Percentiles rank a stretch among this genome's conserved stretches.
phyloP scores from a whole-genome alignment of 2,113 vertebrate genomes.

The Phylloscopus trochilus region DNA sequence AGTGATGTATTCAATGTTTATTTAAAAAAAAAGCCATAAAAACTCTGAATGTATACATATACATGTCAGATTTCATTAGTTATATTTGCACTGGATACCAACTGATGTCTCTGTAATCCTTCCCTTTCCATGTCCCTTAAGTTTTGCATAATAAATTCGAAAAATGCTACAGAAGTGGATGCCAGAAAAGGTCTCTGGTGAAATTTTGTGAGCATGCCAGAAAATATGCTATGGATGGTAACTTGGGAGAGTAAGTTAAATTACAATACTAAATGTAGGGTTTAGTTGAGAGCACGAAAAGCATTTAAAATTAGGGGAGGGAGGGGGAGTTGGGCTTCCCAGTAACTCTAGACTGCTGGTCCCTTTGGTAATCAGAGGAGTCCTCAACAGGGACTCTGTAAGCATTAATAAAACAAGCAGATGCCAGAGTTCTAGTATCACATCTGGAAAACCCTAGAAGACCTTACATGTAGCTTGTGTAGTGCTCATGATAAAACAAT shows the following conservation, averaged over 20 bases:
- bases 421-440: neutral
- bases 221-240: neutral
- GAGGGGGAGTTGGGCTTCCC: neutral
- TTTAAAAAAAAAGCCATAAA: neutral
- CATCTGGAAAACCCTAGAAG: neutral
- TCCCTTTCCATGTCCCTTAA: neutral
- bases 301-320: conserved; percentile 2
- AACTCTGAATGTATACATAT: neutral
- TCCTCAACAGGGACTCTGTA: conserved; percentile 29
- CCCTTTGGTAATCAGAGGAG: neutral
- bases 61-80: neutral
- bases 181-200: conserved; percentile 8
- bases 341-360: conserved; percentile 9
- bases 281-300: conserved; percentile 28
- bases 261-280: conserved; percentile 12
- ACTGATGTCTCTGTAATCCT: neutral
- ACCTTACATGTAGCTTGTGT: neutral
- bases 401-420: conserved; percentile 5
- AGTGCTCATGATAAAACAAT: conserved; percentile 14
- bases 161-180: neutral
- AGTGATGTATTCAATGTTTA: neutral
- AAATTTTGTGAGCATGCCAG: neutral
- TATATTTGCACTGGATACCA: neutral
- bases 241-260: conserved; percentile 25
- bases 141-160: conserved; percentile 5